These are phyloP conservation scores for Hystrix brachyura DNA, from an alignment of 2,113 vertebrate species.

Conservation along the genomic window DNA sequence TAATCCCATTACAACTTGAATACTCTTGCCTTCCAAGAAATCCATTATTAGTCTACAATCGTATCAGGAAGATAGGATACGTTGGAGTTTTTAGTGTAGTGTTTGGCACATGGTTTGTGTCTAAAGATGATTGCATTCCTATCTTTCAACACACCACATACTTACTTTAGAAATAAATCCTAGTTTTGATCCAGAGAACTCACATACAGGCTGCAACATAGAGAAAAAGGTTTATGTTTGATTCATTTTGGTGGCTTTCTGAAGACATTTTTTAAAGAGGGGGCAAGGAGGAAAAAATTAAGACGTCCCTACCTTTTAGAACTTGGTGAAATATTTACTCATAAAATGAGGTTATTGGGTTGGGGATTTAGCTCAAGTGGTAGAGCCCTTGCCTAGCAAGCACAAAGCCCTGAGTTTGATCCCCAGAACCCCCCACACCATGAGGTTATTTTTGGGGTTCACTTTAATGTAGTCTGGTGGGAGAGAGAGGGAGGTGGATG, in stretches of 20 bases:
- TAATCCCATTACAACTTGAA: not conserved
- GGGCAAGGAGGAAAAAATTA: slow-evolving; percentile 45
- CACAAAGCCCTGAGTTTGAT: too few relatives aligned
- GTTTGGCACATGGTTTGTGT: not conserved
- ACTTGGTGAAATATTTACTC: slow-evolving; percentile 30
- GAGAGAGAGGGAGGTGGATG: not conserved
- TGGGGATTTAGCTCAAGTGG: too few relatives aligned
- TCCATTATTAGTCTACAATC: not conserved
- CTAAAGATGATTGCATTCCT: not conserved
- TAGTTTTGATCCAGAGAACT: slow-evolving; percentile 20
- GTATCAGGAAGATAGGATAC: not conserved
- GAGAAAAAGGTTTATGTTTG: slow-evolving; percentile 28
- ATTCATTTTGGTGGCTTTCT: slow-evolving; percentile 41
- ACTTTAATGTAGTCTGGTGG: slow-evolving; percentile 18
- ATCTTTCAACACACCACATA: not conserved
- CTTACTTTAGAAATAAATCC: slow-evolving; percentile 41
- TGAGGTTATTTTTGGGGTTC: slow-evolving; percentile 40
- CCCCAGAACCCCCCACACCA: too few relatives aligned
- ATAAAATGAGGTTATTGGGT: slow-evolving; percentile 18
- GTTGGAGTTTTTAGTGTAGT: not conserved
- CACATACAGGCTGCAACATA: not conserved
- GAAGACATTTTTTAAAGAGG: slow-evolving; percentile 35
- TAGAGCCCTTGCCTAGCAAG: too few relatives aligned
- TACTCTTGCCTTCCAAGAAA: not conserved
- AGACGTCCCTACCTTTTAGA: slow-evolving; percentile 48